A percentile compares a stretch with the other conserved stretches of the same genome.
These are phyloP conservation scores for Meghimatium bilineatum DNA, from an alignment of 2,888 invertebrate genomes.

Conservation along the genomic window DNA sequence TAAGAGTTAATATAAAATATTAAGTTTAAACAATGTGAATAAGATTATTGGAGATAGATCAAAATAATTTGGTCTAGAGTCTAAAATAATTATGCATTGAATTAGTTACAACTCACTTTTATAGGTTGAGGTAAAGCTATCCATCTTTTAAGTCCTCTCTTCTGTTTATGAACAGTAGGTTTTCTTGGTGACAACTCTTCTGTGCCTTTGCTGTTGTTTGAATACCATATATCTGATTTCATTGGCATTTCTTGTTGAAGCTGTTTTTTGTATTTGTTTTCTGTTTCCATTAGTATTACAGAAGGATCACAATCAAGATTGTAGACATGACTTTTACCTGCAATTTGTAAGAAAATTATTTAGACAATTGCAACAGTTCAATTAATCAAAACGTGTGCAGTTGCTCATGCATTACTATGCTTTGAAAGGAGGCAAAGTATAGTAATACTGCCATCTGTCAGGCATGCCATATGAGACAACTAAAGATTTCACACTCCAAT, in stretches of 20 bases:
- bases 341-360: not conserved
- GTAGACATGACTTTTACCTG: slow-evolving; percentile 70
- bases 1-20: too few species aligned
- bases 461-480: too few species aligned
- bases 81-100: too few species aligned
- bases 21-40: too few species aligned
- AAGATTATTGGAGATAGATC: too few species aligned
- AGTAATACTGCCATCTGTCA: too few species aligned
- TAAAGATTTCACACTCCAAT: too few species aligned
- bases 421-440: too few species aligned
- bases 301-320: slow-evolving; percentile 57
- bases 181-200: slow-evolving; percentile 35
- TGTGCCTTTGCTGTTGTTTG: slow-evolving; percentile 50
- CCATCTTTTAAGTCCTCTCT: slow-evolving; percentile 70
- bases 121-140: slow-evolving; percentile 70
- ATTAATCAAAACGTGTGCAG: too few species aligned
- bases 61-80: too few species aligned
- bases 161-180: slow-evolving; percentile 55
- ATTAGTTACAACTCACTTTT: slow-evolving; percentile 72
- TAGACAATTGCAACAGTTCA: slow-evolving; percentile 17
- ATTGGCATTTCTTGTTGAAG: slow-evolving; percentile 67
- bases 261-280: slow-evolving; percentile 70
- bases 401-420: too few species aligned
- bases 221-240: slow-evolving; percentile 67
- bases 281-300: slow-evolving; percentile 66